A percentile compares a stretch with the other conserved stretches of the same genome.
Conservation (phyloP, 2,888 invertebrate species). For the Epsilonema sp. region DNA sequence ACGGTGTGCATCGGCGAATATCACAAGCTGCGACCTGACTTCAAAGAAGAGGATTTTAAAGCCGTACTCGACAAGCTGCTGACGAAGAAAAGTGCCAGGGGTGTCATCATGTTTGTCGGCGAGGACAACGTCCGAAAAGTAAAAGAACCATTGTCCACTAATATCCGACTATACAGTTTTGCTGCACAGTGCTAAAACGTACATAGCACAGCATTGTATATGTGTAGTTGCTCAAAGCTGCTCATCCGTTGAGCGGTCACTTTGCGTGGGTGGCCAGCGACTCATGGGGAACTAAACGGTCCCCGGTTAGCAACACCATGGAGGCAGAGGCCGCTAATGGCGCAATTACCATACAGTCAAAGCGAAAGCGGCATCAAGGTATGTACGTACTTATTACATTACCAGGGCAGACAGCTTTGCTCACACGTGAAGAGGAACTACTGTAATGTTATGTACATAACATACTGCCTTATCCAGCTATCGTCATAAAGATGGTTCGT, state of each 20-base stretch:
- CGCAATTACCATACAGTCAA: no score
- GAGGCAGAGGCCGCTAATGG: no score
- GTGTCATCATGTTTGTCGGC: conserved; percentile 49
- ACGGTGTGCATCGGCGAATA: no score
- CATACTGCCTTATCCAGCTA: no score
- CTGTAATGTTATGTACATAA: no score
- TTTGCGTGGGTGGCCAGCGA: conserved; percentile 51
- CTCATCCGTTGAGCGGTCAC: conserved; percentile 16
- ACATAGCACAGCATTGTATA: not conserved
- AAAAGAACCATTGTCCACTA: no score
- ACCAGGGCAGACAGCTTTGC: no score
- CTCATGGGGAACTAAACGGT: conserved; percentile 48
- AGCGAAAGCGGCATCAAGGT: no score
- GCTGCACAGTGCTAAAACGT: conserved; percentile 15
- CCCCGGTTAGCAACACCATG: conserved; percentile 43
- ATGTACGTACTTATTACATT: no score
- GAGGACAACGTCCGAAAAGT: conserved; percentile 43
- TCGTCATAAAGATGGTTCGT: no score
- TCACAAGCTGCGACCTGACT: conserved; percentile 42
- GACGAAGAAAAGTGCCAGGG: conserved; percentile 42
- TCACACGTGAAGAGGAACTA: no score
- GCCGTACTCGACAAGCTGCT: conserved; percentile 41
- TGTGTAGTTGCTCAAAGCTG: not conserved
- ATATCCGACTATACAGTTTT: no score
- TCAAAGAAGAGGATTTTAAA: conserved; percentile 41